A percentile compares a stretch with the other conserved stretches of the same genome.
Evolutionary conservation across 2,797 vertebrate genomes (phyloP).

Genomic region (Dromococcyx pavoninus): DNA sequence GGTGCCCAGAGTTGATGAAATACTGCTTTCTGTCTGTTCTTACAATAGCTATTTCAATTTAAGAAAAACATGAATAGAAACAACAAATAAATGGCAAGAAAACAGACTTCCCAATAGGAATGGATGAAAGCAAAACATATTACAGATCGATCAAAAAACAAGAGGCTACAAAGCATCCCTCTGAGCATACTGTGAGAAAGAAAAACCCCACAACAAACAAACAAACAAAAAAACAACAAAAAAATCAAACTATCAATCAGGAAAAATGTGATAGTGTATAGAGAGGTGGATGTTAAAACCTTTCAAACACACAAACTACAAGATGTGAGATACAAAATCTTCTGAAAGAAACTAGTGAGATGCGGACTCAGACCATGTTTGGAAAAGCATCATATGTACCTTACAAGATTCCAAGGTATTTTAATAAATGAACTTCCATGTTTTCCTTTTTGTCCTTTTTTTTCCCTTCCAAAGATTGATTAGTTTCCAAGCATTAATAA

Average conservation of each 20-base stretch:
- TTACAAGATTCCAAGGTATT: neutral
- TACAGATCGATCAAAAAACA: neutral
- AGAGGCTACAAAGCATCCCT: neutral
- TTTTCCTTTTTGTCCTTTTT: neutral
- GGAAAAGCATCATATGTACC: neutral
- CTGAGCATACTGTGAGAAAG: neutral
- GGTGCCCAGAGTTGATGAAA: neutral
- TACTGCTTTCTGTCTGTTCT: neutral
- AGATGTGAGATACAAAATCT: neutral
- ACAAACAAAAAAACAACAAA: too few species aligned
- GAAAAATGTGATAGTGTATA: conserved; percentile 22
- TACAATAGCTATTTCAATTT: neutral
- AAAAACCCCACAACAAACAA: too few species aligned
- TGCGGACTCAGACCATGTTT: neutral
- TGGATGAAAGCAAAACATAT: neutral
- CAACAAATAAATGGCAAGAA: neutral
- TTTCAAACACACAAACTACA: conserved; percentile 16
- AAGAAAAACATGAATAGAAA: neutral
- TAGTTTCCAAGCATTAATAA: conserved; percentile 2
- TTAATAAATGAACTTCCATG: neutral
- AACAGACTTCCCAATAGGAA: neutral
- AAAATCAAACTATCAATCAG: neutral
- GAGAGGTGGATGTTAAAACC: conserved; percentile 5
- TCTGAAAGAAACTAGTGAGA: neutral
- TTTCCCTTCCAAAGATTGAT: neutral